Conservation (phyloP, 1,140 invertebrate genomes). For the Drosophila tristis region DNA sequence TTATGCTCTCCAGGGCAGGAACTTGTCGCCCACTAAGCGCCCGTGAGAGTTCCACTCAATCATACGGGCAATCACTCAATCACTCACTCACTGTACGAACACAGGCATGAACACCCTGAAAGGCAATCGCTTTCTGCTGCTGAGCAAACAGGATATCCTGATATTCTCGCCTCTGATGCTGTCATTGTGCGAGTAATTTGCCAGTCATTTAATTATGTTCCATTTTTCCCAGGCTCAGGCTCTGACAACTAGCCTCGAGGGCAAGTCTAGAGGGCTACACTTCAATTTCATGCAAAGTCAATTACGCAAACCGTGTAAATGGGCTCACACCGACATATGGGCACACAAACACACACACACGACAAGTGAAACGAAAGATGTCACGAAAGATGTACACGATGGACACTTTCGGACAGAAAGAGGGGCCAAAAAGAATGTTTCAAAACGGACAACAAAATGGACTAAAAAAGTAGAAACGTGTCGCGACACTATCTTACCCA, state of each 20-base stretch:
- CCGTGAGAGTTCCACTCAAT: background rate
- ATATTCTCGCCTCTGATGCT: no score
- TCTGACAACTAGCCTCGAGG: slow-evolving; percentile 27
- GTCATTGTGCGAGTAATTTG: slow-evolving; percentile 11
- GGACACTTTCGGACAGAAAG: no score
- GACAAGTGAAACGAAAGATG: background rate
- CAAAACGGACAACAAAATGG: no score
- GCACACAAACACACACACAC: slow-evolving; percentile 8
- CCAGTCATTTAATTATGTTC: slow-evolving; percentile 39
- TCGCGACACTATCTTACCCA: no score
- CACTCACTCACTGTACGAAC: background rate
- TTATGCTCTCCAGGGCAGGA: slow-evolving; percentile 9
- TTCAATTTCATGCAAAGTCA: slow-evolving; percentile 61
- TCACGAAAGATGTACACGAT: no score
- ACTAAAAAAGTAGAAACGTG: no score
- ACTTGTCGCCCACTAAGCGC: slow-evolving; percentile 1
- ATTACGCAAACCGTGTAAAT: slow-evolving; percentile 58
- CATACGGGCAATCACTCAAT: background rate
- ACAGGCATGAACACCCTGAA: background rate
- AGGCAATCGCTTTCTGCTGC: slow-evolving; percentile 1
- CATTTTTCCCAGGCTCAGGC: slow-evolving; percentile 5
- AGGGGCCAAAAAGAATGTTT: no score
- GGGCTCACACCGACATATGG: slow-evolving; percentile 16
- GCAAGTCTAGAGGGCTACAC: slow-evolving; percentile 32
- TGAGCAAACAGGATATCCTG: no score